These are phyloP conservation scores for Bucco capensis DNA, from an alignment of 2,113 vertebrate species.

Conservation along the genomic window DNA sequence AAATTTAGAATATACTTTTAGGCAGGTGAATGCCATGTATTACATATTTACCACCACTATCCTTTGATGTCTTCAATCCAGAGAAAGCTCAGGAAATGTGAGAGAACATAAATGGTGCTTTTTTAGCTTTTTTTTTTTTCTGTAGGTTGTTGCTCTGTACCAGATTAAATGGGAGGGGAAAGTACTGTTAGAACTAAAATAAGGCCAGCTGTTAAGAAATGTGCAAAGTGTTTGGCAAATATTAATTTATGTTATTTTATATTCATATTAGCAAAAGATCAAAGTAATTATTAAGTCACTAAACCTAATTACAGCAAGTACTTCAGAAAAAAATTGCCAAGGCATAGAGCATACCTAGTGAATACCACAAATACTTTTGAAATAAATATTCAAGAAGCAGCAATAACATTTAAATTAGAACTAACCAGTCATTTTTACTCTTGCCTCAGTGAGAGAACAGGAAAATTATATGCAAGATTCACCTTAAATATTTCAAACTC, in stretches of 20 bases:
- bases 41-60: background rate
- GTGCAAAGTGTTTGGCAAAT: background rate
- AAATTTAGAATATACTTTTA: background rate
- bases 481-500: background rate
- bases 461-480: background rate
- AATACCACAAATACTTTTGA: background rate
- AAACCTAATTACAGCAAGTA: background rate
- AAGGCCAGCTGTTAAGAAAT: background rate
- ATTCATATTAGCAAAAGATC: background rate
- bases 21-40: background rate
- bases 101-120: background rate
- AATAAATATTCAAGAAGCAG: background rate
- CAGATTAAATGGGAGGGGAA: background rate
- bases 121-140: background rate
- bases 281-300: background rate
- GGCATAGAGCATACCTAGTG: background rate
- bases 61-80: background rate
- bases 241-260: background rate
- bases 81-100: background rate
- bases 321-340: background rate
- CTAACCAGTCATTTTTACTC: background rate
- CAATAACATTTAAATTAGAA: background rate
- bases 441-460: background rate
- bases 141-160: background rate
- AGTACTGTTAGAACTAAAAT: background rate